Conservation (phyloP, 2,797 vertebrate species). For the Lagorchestes hirsutus region DNA sequence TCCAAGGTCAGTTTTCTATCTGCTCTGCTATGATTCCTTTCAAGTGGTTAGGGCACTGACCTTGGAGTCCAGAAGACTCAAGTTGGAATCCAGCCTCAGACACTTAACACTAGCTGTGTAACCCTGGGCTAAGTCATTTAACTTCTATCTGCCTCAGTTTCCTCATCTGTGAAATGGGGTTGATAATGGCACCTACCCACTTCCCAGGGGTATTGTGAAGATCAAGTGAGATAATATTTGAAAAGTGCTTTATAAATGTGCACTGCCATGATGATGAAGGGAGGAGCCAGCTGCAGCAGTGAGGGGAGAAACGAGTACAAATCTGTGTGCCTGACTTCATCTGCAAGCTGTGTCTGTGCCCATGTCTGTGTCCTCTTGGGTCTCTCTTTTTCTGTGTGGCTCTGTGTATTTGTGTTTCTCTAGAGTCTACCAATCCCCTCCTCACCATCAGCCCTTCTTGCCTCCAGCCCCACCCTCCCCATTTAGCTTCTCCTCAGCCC, state of each 20-base stretch:
- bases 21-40: not conserved
- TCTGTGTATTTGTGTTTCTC: not conserved
- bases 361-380: no score
- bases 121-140: not conserved
- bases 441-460: no score
- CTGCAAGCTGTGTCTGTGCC: not conserved
- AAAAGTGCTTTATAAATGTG: not conserved
- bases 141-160: not conserved
- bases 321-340: not conserved
- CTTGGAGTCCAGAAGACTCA: not conserved
- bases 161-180: not conserved
- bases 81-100: not conserved
- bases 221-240: not conserved
- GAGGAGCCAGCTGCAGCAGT: not conserved
- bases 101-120: not conserved
- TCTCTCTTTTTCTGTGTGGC: not conserved
- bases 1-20: not conserved
- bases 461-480: no score
- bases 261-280: not conserved
- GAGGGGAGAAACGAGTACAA: not conserved
- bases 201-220: not conserved
- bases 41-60: not conserved
- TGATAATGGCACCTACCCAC: not conserved
- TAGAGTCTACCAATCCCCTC: not conserved
- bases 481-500: not conserved